Evolutionary conservation across 2,113 vertebrate species (phyloP).

Genomic region (Xiphophorus maculatus): DNA sequence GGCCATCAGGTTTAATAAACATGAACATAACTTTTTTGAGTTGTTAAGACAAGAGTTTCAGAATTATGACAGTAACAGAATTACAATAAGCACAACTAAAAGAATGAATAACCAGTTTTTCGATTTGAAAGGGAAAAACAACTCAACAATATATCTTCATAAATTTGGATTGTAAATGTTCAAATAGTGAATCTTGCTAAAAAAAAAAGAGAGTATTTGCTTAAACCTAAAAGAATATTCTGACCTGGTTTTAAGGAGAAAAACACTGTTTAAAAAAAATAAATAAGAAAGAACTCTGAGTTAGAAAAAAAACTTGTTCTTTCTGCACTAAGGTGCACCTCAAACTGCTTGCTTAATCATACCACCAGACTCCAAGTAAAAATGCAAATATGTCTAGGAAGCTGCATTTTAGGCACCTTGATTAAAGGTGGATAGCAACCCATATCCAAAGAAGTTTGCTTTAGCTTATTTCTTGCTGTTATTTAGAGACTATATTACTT

Average conservation of each 20-base stretch:
- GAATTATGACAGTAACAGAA: background rate
- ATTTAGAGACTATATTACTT: background rate
- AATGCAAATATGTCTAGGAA: slow-evolving; percentile 35
- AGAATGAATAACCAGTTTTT: background rate
- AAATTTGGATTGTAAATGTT: background rate
- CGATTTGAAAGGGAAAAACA: background rate
- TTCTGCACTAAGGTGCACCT: slow-evolving; percentile 5
- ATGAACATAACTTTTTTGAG: background rate
- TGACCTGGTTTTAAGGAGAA: background rate
- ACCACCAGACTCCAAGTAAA: slow-evolving; percentile 17
- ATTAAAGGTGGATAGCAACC: background rate
- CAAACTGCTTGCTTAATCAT: background rate
- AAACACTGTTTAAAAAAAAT: background rate
- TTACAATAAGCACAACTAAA: background rate
- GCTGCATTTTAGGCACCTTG: background rate
- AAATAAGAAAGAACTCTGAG: background rate
- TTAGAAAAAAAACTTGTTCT: background rate
- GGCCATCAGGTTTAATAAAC: background rate
- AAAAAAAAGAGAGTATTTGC: background rate
- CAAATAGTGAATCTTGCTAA: background rate
- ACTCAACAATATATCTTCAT: background rate
- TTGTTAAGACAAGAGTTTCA: background rate
- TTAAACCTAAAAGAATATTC: background rate
- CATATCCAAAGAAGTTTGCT: background rate
- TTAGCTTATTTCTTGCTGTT: background rate